phyloP scores from a whole-genome alignment of 2,888 invertebrate genomes.

The Campoplex nolae region DNA sequence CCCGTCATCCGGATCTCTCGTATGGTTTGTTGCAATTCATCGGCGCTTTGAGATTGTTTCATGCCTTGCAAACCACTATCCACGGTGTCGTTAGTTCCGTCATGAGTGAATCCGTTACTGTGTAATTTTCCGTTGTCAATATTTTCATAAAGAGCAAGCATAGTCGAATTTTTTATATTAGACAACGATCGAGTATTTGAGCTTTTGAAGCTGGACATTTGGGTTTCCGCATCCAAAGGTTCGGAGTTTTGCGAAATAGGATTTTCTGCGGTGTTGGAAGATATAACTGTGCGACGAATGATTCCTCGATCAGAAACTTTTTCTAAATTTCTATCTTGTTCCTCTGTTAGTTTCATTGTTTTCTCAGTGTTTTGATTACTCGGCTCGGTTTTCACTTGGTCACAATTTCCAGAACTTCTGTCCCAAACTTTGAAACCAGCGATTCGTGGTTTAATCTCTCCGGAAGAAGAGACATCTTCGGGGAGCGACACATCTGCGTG shows the following conservation, averaged over 20 bases:
- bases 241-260: constrained; percentile 32
- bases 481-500: constrained; percentile 74
- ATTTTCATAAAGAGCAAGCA: neutral
- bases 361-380: constrained; percentile 14
- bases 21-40: constrained; percentile 51
- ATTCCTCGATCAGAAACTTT: constrained; percentile 20
- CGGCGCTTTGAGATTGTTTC: constrained; percentile 38
- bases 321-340: constrained; percentile 35
- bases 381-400: neutral
- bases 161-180: constrained; percentile 51
- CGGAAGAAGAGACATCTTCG: constrained; percentile 66
- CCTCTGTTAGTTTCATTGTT: constrained; percentile 4
- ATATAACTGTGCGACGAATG: neutral
- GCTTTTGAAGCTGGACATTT: constrained; percentile 24
- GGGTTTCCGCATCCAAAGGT: constrained; percentile 18
- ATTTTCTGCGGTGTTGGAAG: neutral
- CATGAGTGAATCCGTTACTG: neutral
- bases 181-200: constrained; percentile 45
- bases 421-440: constrained; percentile 77
- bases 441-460: constrained; percentile 76
- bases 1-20: constrained; percentile 50
- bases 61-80: constrained; percentile 48
- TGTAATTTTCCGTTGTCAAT: constrained; percentile 29
- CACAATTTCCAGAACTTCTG: constrained; percentile 59
- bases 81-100: constrained; percentile 27